A percentile compares a stretch with the other conserved stretches of the same genome.
phyloP scores from a whole-genome alignment of 2,797 vertebrate genomes.

The Malurus splendens region DNA sequence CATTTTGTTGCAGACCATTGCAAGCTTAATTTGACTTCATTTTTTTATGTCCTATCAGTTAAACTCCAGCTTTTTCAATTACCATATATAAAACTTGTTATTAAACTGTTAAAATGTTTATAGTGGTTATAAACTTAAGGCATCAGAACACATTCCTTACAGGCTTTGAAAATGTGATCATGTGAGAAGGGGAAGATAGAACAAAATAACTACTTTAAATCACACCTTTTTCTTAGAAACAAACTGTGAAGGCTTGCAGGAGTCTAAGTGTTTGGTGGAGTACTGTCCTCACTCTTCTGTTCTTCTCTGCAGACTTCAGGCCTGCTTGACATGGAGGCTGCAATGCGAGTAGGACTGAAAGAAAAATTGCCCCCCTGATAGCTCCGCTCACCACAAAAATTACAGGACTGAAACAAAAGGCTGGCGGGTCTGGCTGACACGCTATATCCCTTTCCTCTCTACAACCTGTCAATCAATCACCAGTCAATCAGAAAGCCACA shows the following conservation, averaged over 20 bases:
- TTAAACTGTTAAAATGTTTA: neutral
- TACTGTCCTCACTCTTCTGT: neutral
- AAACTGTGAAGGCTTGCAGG: neutral
- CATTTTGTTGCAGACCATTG: neutral
- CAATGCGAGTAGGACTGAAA: neutral
- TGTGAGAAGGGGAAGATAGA: neutral
- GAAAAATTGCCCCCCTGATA: slow-evolving; percentile 11
- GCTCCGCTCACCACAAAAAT: slow-evolving; percentile 23
- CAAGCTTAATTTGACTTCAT: neutral
- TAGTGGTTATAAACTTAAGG: neutral
- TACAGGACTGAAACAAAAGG: slow-evolving; percentile 21
- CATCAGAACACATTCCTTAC: neutral
- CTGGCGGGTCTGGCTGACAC: neutral
- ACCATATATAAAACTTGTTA: neutral
- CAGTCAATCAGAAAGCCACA: slow-evolving; percentile 58
- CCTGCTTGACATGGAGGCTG: slow-evolving; percentile 10
- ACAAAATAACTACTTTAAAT: neutral
- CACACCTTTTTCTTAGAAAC: neutral
- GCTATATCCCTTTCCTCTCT: neutral
- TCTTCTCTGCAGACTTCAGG: neutral
- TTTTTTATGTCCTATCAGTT: neutral
- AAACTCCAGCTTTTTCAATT: neutral
- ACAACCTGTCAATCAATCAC: slow-evolving; percentile 67
- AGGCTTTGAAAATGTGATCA: neutral
- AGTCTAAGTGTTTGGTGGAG: neutral